Conservation (phyloP, 2,888 invertebrate genomes). For the Cephus rjabovi region DNA sequence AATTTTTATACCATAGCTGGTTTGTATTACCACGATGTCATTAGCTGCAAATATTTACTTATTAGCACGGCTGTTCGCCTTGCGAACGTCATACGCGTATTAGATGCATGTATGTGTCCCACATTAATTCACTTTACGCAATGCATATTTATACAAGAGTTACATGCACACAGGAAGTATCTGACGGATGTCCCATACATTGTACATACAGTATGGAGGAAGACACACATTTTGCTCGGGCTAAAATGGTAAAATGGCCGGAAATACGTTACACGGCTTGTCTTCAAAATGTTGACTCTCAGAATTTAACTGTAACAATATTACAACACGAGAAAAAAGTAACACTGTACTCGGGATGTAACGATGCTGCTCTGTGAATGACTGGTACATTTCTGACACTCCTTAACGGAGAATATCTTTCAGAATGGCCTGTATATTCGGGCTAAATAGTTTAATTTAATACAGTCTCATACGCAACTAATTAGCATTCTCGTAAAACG, state of each 20-base stretch:
- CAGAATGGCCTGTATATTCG: not conserved
- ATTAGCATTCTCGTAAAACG: not conserved
- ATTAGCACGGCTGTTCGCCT: not conserved
- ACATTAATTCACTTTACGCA: too few species aligned
- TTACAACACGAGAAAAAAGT: not conserved
- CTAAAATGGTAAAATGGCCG: not conserved
- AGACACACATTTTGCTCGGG: not conserved
- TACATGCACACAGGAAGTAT: too few species aligned
- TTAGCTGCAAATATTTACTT: not conserved
- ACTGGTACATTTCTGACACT: not conserved
- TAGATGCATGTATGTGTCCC: too few species aligned
- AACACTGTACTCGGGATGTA: not conserved
- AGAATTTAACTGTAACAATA: too few species aligned
- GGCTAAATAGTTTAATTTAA: not conserved
- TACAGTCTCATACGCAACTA: not conserved
- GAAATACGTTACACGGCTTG: not conserved
- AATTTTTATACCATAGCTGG: not conserved
- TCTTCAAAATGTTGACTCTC: not conserved
- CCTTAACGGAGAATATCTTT: not conserved
- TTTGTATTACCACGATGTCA: not conserved
- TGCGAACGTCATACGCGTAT: not conserved
- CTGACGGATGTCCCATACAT: not conserved
- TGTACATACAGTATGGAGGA: not conserved
- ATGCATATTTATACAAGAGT: too few species aligned
- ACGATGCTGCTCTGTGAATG: not conserved